phyloP scores from a whole-genome alignment of 37 sponge, comb jelly and placozoan species.

The Chondrosia reniformis region DNA sequence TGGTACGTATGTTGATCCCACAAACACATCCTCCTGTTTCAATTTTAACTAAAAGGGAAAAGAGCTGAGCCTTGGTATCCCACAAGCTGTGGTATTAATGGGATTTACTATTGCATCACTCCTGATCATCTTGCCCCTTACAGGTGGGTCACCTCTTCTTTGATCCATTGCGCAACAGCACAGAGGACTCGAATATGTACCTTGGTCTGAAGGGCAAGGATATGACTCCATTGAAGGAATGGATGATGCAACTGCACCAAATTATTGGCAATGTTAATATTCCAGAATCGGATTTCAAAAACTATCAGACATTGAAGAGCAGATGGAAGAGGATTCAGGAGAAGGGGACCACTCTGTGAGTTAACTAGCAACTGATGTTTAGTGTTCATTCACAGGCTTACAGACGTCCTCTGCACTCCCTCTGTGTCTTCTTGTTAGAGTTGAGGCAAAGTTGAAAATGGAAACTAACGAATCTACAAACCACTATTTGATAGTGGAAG shows the following conservation, averaged over 20 bases:
- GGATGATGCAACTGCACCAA: neutral
- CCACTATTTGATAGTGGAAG: slow-evolving; percentile 1
- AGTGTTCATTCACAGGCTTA: neutral
- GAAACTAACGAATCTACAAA: slow-evolving; percentile 6
- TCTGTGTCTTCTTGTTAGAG: neutral
- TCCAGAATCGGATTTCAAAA: neutral
- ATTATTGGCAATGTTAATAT: slow-evolving; percentile 15
- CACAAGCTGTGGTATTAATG: too few relatives aligned
- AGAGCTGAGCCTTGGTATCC: too few relatives aligned
- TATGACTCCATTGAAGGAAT: neutral
- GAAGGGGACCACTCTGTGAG: neutral
- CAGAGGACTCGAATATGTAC: slow-evolving; percentile 24
- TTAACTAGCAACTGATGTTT: neutral
- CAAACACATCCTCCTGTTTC: too few relatives aligned
- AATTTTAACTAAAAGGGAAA: too few relatives aligned
- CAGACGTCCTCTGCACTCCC: too few relatives aligned
- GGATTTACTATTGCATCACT: neutral
- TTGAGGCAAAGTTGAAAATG: neutral
- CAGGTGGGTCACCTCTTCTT: slow-evolving; percentile 51
- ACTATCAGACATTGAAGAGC: neutral
- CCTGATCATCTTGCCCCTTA: slow-evolving; percentile 1
- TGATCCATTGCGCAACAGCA: slow-evolving; percentile 28
- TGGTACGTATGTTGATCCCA: too few relatives aligned
- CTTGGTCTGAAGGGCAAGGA: slow-evolving; percentile 22
- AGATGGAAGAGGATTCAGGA: slow-evolving; percentile 8